phyloP scores from a whole-genome alignment of 1,140 invertebrate genomes.

The Odontomachus brunneus region DNA sequence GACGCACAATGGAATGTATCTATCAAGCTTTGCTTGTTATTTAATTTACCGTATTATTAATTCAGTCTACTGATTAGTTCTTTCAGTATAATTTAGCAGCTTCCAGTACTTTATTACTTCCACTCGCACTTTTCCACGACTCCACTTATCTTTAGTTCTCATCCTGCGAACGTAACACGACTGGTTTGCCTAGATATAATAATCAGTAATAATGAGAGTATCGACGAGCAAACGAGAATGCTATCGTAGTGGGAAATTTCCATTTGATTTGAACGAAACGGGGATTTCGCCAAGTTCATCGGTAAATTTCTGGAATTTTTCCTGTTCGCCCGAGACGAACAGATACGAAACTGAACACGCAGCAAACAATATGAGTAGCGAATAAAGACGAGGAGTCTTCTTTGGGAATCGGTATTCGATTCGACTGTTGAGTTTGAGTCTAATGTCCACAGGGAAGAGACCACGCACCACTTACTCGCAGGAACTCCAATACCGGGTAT shows the following conservation, averaged over 20 bases:
- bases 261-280: not conserved
- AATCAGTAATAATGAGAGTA: not conserved
- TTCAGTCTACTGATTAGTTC: slow-evolving; percentile 35
- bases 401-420: slow-evolving; percentile 65
- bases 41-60: slow-evolving; percentile 5
- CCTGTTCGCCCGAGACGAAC: slow-evolving; percentile 7
- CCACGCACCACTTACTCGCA: slow-evolving; percentile 86
- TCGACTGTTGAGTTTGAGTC: slow-evolving; percentile 72
- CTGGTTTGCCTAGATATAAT: not conserved
- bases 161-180: not conserved
- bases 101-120: not conserved
- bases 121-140: not conserved
- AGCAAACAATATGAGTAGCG: not conserved
- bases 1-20: not conserved
- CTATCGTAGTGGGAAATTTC: not conserved
- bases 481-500: slow-evolving; percentile 86
- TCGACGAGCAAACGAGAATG: slow-evolving; percentile 9
- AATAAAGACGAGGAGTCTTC: slow-evolving; percentile 36
- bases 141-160: slow-evolving; percentile 27
- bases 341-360: slow-evolving; percentile 4
- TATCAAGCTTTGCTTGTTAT: not conserved
- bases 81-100: not conserved
- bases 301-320: slow-evolving; percentile 21
- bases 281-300: not conserved
- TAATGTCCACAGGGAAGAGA: slow-evolving; percentile 85